Percentiles rank a stretch among this genome's conserved stretches.
Evolutionary conservation across 2,113 vertebrate genomes (phyloP).

Genomic region (Chloebia gouldiae): DNA sequence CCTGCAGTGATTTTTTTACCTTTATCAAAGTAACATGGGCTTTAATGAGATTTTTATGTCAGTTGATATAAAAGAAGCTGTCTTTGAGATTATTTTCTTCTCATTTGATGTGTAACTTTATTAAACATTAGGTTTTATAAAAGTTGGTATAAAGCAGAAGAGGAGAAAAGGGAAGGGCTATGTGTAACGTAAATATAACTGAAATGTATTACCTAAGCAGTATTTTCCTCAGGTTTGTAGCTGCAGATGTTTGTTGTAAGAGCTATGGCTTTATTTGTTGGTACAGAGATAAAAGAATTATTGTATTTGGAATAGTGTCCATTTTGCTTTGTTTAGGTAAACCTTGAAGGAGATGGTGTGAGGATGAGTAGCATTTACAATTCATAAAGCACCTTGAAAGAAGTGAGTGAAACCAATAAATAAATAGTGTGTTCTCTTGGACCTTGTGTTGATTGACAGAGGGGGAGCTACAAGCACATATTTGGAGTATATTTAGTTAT

Average conservation of each 20-base stretch:
- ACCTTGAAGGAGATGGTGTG: background rate
- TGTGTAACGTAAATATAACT: background rate
- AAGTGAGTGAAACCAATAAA: background rate
- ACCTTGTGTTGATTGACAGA: background rate
- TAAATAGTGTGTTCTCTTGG: fast-evolving
- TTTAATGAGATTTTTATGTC: background rate
- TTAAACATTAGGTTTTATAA: background rate
- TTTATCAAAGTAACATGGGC: background rate
- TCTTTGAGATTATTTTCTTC: background rate
- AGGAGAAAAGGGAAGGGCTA: background rate
- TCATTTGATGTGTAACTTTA: background rate
- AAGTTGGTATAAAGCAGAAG: background rate
- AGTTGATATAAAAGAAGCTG: background rate
- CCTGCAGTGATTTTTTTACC: background rate
- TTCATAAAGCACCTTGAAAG: background rate
- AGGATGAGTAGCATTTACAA: background rate
- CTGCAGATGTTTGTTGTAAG: background rate
- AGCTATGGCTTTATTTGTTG: background rate
- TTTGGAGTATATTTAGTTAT: background rate
- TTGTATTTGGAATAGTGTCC: background rate
- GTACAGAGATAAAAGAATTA: background rate
- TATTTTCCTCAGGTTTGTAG: background rate
- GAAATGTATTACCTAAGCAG: background rate
- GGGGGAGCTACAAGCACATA: background rate
- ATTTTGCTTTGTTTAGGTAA: background rate